A percentile compares a stretch with the other conserved stretches of the same genome.
phyloP scores from a whole-genome alignment of 2,797 vertebrate species.

The Sternarchorhynchus goeldii region DNA sequence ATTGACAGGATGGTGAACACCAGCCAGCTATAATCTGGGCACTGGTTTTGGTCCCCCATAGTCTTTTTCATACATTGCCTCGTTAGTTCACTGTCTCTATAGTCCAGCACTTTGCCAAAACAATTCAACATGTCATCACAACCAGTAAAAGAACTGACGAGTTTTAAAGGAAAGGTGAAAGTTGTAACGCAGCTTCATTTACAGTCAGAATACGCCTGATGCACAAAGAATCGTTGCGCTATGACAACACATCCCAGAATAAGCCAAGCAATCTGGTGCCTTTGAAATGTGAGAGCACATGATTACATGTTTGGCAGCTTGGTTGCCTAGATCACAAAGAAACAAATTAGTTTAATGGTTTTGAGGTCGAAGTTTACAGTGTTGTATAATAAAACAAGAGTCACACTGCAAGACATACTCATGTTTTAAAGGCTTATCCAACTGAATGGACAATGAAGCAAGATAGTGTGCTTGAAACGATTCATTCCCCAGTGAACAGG shows the following conservation, averaged over 20 bases:
- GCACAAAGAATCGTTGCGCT: slow-evolving; percentile 2
- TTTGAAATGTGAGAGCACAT: slow-evolving; percentile 38
- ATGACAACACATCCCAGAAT: slow-evolving; percentile 28
- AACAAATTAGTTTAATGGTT: slow-evolving; percentile 41
- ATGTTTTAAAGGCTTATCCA: slow-evolving; percentile 8
- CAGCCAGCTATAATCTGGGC: slow-evolving; percentile 52
- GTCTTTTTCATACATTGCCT: slow-evolving; percentile 36
- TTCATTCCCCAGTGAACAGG: not conserved
- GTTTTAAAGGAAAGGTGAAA: slow-evolving; percentile 14
- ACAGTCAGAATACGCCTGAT: not conserved
- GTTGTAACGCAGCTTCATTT: slow-evolving; percentile 13
- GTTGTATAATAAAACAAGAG: slow-evolving; percentile 42
- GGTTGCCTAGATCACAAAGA: slow-evolving; percentile 38
- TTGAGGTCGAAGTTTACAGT: slow-evolving; percentile 16
- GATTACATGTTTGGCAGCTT: slow-evolving; percentile 37
- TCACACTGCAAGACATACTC: slow-evolving; percentile 1
- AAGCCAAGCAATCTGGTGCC: slow-evolving; percentile 29
- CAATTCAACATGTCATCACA: slow-evolving; percentile 26
- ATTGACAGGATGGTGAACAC: slow-evolving; percentile 44
- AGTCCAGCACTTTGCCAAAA: slow-evolving; percentile 9
- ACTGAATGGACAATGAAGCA: not conserved
- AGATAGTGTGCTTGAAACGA: too few relatives aligned
- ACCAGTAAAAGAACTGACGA: not conserved
- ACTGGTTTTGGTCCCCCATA: slow-evolving; percentile 32
- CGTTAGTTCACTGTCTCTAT: slow-evolving; percentile 35